Conservation (phyloP, 2,888 invertebrate species). For the Gerris lacustris region DNA sequence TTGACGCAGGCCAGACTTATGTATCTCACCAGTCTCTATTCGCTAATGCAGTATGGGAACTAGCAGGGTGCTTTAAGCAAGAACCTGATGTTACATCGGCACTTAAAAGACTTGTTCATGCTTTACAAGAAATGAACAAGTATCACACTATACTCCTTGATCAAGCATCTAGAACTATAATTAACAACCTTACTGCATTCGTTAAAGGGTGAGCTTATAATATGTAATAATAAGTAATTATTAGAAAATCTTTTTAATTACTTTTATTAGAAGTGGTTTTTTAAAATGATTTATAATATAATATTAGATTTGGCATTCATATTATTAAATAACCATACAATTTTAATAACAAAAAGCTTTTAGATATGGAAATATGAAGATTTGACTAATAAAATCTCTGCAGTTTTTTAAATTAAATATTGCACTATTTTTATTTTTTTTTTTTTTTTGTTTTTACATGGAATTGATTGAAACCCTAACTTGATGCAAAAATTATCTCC, state of each 20-base stretch:
- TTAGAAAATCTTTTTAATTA: not conserved
- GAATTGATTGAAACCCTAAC: no score
- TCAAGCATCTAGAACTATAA: conserved; percentile 79
- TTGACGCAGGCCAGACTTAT: conserved; percentile 84
- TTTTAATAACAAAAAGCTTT: no score
- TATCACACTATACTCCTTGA: conserved; percentile 82
- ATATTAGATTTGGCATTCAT: no score
- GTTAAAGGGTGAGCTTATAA: conserved; percentile 64
- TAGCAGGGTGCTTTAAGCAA: conserved; percentile 75
- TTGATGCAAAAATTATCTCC: no score
- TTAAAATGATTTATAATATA: no score
- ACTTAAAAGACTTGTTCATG: conserved; percentile 62
- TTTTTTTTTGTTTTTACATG: no score
- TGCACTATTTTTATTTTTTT: no score
- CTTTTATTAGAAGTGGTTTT: no score
- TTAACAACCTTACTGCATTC: conserved; percentile 79
- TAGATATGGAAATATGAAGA: no score
- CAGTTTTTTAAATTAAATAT: no score
- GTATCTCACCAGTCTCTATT: conserved; percentile 80
- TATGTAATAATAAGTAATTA: not conserved
- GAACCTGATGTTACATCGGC: conserved; percentile 70
- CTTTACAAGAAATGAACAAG: conserved; percentile 83
- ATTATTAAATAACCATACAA: no score
- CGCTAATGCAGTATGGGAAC: conserved; percentile 78
- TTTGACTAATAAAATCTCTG: no score